Percentiles rank a stretch among this genome's conserved stretches.
Evolutionary conservation across 2,113 vertebrate genomes (phyloP).

Genomic region (Pseudopipra pipra): DNA sequence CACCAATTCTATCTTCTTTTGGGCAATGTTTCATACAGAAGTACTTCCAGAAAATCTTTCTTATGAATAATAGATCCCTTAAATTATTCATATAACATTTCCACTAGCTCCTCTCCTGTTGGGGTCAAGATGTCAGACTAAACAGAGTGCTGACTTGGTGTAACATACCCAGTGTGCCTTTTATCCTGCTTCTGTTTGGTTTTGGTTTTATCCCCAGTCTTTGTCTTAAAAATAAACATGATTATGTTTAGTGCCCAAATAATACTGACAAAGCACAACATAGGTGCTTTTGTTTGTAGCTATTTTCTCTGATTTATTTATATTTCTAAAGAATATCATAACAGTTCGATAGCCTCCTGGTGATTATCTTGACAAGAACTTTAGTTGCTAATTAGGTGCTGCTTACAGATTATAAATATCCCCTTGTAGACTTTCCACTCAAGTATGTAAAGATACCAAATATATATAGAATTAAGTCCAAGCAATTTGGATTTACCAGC

Average conservation of each 20-base stretch:
- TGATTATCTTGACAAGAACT: slow-evolving; percentile 2
- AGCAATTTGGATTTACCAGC: not conserved
- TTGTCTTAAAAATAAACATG: slow-evolving; percentile 4
- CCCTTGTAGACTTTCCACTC: not conserved
- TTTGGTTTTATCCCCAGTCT: not conserved
- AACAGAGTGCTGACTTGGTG: not conserved
- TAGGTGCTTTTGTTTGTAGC: not conserved
- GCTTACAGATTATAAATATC: slow-evolving; percentile 18
- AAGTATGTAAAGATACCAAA: not conserved
- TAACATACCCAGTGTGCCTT: not conserved
- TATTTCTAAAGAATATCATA: not conserved
- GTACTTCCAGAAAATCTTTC: not conserved
- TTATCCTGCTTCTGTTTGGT: not conserved
- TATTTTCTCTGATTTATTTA: not conserved
- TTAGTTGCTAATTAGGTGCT: slow-evolving; percentile 26
- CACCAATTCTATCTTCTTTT: not conserved
- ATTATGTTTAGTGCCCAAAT: not conserved
- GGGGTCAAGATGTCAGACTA: slow-evolving; percentile 24
- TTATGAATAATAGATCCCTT: slow-evolving; percentile 11
- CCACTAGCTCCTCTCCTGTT: not conserved
- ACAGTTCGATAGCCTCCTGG: not conserved
- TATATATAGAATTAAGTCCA: slow-evolving; percentile 1
- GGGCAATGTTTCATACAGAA: not conserved
- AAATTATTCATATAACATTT: slow-evolving; percentile 33
- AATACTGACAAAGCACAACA: not conserved